A percentile compares a stretch with the other conserved stretches of the same genome.
These are phyloP conservation scores for Meteorus colon DNA, from an alignment of 2,888 invertebrate genomes.

Conservation along the genomic window DNA sequence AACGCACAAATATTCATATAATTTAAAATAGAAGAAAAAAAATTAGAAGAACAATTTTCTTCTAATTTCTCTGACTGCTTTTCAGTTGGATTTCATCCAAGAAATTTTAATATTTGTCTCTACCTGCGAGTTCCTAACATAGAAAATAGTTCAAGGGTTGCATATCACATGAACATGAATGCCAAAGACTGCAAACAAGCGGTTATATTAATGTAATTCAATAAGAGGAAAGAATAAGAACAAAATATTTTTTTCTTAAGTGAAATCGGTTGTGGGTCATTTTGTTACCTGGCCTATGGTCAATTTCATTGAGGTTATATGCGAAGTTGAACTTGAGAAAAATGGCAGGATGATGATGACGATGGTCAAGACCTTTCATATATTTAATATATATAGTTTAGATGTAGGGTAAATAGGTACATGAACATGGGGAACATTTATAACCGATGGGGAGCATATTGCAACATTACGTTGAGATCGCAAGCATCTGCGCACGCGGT, in stretches of 20 bases:
- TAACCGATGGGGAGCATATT: slow-evolving; percentile 6
- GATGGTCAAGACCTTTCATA: slow-evolving; percentile 6
- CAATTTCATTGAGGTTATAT: neutral
- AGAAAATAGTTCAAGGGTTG: neutral
- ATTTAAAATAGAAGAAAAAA: neutral
- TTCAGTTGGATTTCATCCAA: too few relatives aligned
- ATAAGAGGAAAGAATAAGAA: neutral
- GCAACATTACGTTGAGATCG: slow-evolving; percentile 5
- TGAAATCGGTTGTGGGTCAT: neutral
- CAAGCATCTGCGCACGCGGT: slow-evolving; percentile 8
- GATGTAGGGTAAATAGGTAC: neutral
- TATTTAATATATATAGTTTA: neutral
- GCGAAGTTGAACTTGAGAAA: slow-evolving; percentile 1
- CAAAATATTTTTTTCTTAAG: neutral
- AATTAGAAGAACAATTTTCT: neutral
- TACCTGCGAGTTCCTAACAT: neutral
- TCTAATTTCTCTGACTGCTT: too few relatives aligned
- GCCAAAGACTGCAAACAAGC: neutral
- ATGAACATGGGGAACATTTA: neutral
- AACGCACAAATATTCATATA: neutral
- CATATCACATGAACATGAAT: neutral
- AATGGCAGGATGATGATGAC: neutral
- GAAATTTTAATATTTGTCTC: too few relatives aligned
- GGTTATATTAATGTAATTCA: neutral
- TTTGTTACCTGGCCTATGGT: slow-evolving; percentile 1